phyloP scores from a whole-genome alignment of 2,888 invertebrate genomes.

The Amblyteles armatorius region DNA sequence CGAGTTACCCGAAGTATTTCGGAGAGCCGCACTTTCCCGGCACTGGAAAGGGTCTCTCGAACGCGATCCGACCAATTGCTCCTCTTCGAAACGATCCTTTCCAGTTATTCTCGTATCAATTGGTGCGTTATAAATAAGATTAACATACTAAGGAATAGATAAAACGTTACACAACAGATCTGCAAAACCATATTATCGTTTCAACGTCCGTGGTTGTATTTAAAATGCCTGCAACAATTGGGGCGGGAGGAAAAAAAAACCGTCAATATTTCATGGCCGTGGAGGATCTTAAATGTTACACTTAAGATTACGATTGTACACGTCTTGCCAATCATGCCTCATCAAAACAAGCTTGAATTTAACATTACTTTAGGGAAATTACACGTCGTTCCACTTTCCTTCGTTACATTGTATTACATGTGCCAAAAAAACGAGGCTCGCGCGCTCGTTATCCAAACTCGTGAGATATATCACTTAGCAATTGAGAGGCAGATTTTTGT shows the following conservation, averaged over 20 bases:
- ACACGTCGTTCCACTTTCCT: not conserved
- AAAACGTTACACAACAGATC: conserved; percentile 49
- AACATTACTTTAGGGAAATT: conserved; percentile 8
- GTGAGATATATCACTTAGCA: conserved; percentile 32
- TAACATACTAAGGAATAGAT: conserved; percentile 59
- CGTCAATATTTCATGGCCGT: conserved; percentile 67
- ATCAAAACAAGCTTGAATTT: conserved; percentile 33
- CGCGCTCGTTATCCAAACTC: not conserved
- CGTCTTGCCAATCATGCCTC: conserved; percentile 46
- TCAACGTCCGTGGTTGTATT: conserved; percentile 52
- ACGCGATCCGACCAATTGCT: not conserved
- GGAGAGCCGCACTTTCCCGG: conserved; percentile 2
- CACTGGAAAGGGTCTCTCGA: conserved; percentile 48
- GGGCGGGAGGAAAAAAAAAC: conserved; percentile 38
- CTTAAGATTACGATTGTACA: conserved; percentile 54
- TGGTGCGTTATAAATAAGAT: conserved; percentile 64
- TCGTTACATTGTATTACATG: not conserved
- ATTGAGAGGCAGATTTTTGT: conserved; percentile 46
- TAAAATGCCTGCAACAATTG: conserved; percentile 62
- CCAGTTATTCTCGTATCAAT: conserved; percentile 27
- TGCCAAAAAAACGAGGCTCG: conserved; percentile 23
- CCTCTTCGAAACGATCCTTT: conserved; percentile 43
- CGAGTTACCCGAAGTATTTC: conserved; percentile 23
- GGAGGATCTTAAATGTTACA: conserved; percentile 45
- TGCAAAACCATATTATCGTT: conserved; percentile 55